A percentile compares a stretch with the other conserved stretches of the same genome.
Conservation (phyloP, 2,113 vertebrate species). For the Paramormyrops kingsleyae region DNA sequence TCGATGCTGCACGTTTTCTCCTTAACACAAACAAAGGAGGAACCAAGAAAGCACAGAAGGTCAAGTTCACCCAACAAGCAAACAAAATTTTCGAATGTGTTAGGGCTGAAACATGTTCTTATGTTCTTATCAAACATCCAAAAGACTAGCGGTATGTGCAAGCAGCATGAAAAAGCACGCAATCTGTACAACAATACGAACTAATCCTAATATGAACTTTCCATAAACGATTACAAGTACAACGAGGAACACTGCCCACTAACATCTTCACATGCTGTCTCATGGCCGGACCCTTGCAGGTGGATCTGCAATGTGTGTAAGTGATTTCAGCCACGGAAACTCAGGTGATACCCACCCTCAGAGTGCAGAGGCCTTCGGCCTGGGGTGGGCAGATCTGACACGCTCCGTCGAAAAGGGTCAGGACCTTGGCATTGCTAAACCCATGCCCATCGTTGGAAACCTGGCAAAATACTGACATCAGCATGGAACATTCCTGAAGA, state of each 20-base stretch:
- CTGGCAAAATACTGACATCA: constrained; percentile 50
- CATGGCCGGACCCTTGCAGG: not conserved
- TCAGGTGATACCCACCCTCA: constrained; percentile 60
- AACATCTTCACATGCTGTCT: not conserved
- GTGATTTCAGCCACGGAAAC: not conserved
- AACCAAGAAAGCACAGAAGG: not conserved
- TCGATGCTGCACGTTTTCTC: constrained; percentile 79
- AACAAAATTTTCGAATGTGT: not conserved
- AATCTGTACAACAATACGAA: not conserved
- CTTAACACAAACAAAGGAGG: constrained; percentile 44
- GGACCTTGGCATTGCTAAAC: constrained; percentile 78
- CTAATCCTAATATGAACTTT: not conserved
- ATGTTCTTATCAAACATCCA: not conserved
- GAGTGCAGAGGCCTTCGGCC: constrained; percentile 56
- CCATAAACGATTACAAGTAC: not conserved
- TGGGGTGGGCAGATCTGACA: constrained; percentile 71
- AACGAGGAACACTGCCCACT: not conserved
- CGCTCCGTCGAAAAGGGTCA: constrained; percentile 70
- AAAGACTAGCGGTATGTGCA: not conserved
- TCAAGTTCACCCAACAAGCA: not conserved
- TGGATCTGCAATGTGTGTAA: not conserved
- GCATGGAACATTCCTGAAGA: not conserved
- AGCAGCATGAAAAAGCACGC: not conserved
- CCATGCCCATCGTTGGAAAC: constrained; percentile 81
- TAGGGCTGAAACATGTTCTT: not conserved